Conservation (phyloP, 2,888 invertebrate species). For the Nomada fabriciana region DNA sequence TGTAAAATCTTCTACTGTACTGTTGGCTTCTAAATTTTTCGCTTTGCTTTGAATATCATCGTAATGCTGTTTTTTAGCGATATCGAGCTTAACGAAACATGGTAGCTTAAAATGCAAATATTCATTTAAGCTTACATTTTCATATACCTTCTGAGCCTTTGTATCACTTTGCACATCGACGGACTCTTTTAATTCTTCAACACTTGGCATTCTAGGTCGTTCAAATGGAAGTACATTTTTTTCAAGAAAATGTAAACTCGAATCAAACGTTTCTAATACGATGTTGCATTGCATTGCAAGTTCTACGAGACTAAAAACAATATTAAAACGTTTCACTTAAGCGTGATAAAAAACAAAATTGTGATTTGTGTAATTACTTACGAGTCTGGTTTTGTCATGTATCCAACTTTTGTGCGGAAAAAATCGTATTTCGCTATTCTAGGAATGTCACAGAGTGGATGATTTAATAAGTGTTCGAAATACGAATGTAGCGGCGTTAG, state of each 20-base stretch:
- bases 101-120: constrained; percentile 74
- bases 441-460: constrained; percentile 74
- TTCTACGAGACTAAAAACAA: constrained; percentile 72
- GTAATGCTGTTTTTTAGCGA: constrained; percentile 67
- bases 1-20: constrained; percentile 68
- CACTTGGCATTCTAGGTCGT: constrained; percentile 61
- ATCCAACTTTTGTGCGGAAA: constrained; percentile 76
- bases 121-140: constrained; percentile 69
- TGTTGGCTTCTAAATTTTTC: constrained; percentile 7
- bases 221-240: constrained; percentile 77
- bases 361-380: constrained; percentile 68
- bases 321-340: constrained; percentile 19
- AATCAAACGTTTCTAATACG: constrained; percentile 71
- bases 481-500: constrained; percentile 79
- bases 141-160: not conserved
- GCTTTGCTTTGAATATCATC: constrained; percentile 35
- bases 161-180: constrained; percentile 60
- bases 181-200: constrained; percentile 65
- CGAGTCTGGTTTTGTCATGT: constrained; percentile 76
- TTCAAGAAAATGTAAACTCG: constrained; percentile 78
- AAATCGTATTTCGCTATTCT: constrained; percentile 75
- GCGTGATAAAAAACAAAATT: not conserved
- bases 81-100: constrained; percentile 70
- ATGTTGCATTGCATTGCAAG: constrained; percentile 74
- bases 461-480: constrained; percentile 72